Base-by-base conservation (phyloP, 2,888 invertebrate species). In the Vanessa cardui region DNA sequence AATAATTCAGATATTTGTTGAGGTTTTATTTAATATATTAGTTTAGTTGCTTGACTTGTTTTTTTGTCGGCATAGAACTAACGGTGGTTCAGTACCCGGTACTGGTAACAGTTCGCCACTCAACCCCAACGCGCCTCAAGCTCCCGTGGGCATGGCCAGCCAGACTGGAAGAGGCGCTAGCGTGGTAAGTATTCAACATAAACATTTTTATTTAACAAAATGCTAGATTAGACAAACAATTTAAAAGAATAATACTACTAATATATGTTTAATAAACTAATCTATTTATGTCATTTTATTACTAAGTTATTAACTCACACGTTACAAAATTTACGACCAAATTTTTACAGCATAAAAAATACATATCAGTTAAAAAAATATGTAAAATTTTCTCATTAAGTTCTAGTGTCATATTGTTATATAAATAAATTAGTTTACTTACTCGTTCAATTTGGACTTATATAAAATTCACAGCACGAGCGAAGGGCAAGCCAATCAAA, bases 81-180 rank as follows among this genome's bases (percentile, higher is more conserved):
- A 85, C 80, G 86, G 77, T 69, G 84, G 90, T 68, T 87, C 91
- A 1, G 83, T 92, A 50, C 90, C 92, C 5, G 90, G 90, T 62
- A 90, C 93, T 0, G 90, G 92, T 58, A 92, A 91, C 79, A 91
- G 86, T 74, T 92, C 93, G 0, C 93, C 93, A 12, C 87, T 94
- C 52, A 93, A 94, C 75, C 94, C 95, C 6, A 94, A 95, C 75
- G 95, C 95, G 80, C 96, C 96, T 0, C 95, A 95, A 76, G 88
- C 94, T 12, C 95, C 95, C 1, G 93, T 95, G 18, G 95, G 95
- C 56, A 94, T 95, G 81, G 96, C 95, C 49, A 95, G 96, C 71
- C 97, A 97, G 83, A 97, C 97, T 63, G 97, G 97, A 50, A 95
- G 97, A 70, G 97, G 97, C 66, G 96, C 97, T 66, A 96, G 97